Evolutionary conservation across 1,140 invertebrate genomes (phyloP), one percentile per base, ranked within the genome.

Genomic region (Trichonephila clavipes): DNA sequence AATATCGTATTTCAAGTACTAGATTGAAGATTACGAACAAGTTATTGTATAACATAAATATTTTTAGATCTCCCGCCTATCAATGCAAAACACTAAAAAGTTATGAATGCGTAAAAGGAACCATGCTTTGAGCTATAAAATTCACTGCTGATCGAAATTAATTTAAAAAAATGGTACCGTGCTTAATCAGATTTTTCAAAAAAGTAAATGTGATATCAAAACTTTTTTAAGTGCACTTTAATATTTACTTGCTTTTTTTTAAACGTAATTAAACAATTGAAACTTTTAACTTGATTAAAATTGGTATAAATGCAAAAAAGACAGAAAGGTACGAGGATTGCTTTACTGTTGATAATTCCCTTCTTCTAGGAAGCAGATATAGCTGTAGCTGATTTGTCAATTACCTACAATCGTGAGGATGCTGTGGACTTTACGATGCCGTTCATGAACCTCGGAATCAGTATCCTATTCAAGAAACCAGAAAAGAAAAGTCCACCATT

Each of bases 371-470:
- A 96, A 88, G 96, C 96, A 58, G 96, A 96, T 95, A 88, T 96
- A 24, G 96, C 96, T 14, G 94, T 96, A 12, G 96, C 95, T 44
- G 96, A 96, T 44, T 94, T 96, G 14, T 96, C 96, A 3, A 96
- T 96, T 64, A 96, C 96, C 24, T 95, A 95, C 66, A 94, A 95
- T n/a, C 94, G 96, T 69, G 95, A 95, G 64, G 93, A 95, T 83
- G 96, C 95, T 14, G 95, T 96, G n/a, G 96, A 96, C 94, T 96
- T 96, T 88, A 96, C 96, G 0, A 95, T 96, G 87, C 96, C 96
- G 16, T 96, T 96, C 94, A 96, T 96, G 95, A 95, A 95, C 91
- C 90, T 96, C 40, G 96, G 95, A 28, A 96, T 96, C 93, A 95
- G 96, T n/a, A 96, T 96, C 91, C 94, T 96, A 16, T 95, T 96